phyloP scores from a whole-genome alignment of 2,797 vertebrate genomes.

The Squalus acanthias region DNA sequence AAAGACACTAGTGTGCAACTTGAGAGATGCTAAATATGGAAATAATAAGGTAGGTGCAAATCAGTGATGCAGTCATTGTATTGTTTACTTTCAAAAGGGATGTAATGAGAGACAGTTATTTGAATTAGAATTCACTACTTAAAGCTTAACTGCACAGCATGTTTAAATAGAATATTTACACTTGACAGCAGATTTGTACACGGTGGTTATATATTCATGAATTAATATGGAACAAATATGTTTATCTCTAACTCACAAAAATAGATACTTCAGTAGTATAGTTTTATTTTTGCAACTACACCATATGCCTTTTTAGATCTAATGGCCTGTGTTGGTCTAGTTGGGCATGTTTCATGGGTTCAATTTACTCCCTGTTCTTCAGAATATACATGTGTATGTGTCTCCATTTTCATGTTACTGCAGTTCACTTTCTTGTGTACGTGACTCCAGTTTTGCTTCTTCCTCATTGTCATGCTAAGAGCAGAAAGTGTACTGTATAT shows the following conservation, averaged over 20 bases:
- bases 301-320: neutral
- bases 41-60: conserved; percentile 12
- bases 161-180: conserved; percentile 23
- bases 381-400: neutral
- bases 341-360: neutral
- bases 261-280: neutral
- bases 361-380: neutral
- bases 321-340: too few species aligned
- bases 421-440: neutral
- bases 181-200: conserved; percentile 11
- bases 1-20: neutral
- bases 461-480: neutral
- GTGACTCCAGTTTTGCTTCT: neutral
- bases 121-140: conserved; percentile 5
- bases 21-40: neutral
- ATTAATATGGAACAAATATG: neutral
- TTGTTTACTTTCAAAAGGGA: conserved; percentile 26
- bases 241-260: conserved; percentile 7
- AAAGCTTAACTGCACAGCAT: neutral
- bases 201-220: neutral
- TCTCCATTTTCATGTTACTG: neutral
- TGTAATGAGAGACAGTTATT: conserved; percentile 16
- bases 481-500: neutral
- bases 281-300: neutral
- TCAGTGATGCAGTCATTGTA: conserved; percentile 12